Percentiles rank a stretch among this genome's conserved stretches.
phyloP scores from a whole-genome alignment of 2,888 invertebrate species.

The Dyspetes luteomarginatus region DNA sequence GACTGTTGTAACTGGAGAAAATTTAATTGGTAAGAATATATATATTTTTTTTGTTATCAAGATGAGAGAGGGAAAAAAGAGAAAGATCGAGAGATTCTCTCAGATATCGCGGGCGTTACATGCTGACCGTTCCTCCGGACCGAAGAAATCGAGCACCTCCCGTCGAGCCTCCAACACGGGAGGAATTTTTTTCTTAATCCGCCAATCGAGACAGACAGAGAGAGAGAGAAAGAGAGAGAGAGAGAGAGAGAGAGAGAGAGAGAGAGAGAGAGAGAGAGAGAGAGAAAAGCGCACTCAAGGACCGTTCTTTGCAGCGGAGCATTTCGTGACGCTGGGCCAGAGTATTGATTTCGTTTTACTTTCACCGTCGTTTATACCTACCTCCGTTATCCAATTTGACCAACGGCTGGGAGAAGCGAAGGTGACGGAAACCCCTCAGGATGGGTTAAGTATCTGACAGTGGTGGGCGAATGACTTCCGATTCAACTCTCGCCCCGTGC shows the following conservation, averaged over 20 bases:
- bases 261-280: constrained; percentile 11
- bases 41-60: background rate
- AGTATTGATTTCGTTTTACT: constrained; percentile 61
- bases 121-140: background rate
- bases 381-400: constrained; percentile 14
- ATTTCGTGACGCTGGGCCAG: constrained; percentile 33
- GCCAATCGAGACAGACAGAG: constrained; percentile 19
- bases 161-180: background rate
- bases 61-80: background rate
- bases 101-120: background rate
- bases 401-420: background rate
- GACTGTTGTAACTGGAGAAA: constrained; percentile 14
- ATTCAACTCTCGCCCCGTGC: constrained; percentile 11
- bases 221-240: constrained; percentile 14
- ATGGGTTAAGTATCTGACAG: background rate
- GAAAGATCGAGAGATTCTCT: constrained; percentile 1
- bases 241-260: constrained; percentile 26
- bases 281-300: constrained; percentile 4
- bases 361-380: constrained; percentile 50
- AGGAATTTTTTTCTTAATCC: background rate
- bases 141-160: background rate
- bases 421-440: constrained; percentile 5
- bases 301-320: constrained; percentile 35
- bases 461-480: constrained; percentile 32
- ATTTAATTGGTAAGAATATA: background rate